Evolutionary conservation across 2,113 vertebrate genomes (phyloP), one percentile per base, ranked within the genome.

Genomic region (Nothocercus nigrocapillus): DNA sequence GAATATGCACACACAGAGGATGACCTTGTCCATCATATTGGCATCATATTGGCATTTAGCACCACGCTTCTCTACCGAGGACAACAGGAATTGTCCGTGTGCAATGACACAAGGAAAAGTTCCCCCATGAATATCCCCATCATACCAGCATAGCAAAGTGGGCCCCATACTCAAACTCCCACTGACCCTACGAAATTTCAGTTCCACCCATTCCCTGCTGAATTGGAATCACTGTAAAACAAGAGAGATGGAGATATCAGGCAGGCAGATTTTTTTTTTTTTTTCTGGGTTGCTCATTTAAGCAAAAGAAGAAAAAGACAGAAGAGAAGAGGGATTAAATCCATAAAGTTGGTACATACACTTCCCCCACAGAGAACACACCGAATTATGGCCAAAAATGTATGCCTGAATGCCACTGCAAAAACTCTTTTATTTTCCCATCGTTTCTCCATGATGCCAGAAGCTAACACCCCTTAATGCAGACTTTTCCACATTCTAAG

Each of bases 121-220:
- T 61, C 24, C 56, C 40, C 56, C 68, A 27, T 0, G 18, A 85
- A 47, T 3, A 54, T 27, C 74, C 13, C 7, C 58, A 21, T 4
- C 64, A 0, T 0, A 11, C 0, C 66, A 64, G 69, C 34, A 12
- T 0, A 27, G 79, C 63, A 64, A 17, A 66, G 32, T 6, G 56
- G 74, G 73, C 69, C 74, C 56, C 47, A 4, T 5, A 47, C 1
- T 62, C 91, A n/a, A 22, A 59, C 24, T 28, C 51, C 61, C 42
- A 22, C 32, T 0, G 1, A 76, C 45, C 28, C 58, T 13, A 2
- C 24, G 56, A 24, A 40, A 72, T 7, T 11, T 6, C 64, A 45
- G 32, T 63, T 14, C 51, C 49, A 34, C 22, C 51, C 51, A 4
- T 13, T n/a, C 68, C 11, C 56, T 34, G 45, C 27, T 56, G 51